Evolutionary conservation across 2,888 invertebrate genomes (phyloP).

Genomic region (Eilema griseolum): DNA sequence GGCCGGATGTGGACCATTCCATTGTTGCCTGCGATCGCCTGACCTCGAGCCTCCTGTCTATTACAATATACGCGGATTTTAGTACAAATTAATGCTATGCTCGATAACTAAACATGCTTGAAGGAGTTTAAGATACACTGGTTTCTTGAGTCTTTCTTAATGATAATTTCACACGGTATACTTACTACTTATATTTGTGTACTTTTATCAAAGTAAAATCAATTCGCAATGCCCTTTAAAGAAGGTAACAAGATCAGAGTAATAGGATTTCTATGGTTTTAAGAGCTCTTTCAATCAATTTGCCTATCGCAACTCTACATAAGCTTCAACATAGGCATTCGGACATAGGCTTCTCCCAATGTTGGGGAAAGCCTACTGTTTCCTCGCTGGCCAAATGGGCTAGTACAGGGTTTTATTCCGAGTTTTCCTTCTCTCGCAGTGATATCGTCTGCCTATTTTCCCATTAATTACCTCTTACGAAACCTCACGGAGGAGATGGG

Average conservation of each 20-base stretch:
- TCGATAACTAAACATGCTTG: conserved; percentile 21
- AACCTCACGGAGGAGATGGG: too few relatives aligned
- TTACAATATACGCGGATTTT: conserved; percentile 62
- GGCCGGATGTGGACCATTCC: conserved; percentile 85
- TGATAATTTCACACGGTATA: not conserved
- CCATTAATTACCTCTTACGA: too few relatives aligned
- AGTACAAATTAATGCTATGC: conserved; percentile 62
- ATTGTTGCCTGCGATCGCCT: conserved; percentile 79
- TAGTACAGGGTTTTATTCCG: too few relatives aligned
- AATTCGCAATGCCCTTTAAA: not conserved
- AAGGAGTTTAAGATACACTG: not conserved
- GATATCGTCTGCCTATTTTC: too few relatives aligned
- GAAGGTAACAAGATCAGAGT: not conserved
- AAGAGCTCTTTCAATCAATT: too few relatives aligned
- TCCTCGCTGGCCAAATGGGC: too few relatives aligned
- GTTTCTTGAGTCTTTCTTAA: not conserved
- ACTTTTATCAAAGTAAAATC: not conserved
- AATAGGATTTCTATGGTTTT: not conserved
- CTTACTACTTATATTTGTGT: too few relatives aligned
- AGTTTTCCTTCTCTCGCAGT: too few relatives aligned
- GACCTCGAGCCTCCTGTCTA: conserved; percentile 78
- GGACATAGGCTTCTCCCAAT: too few relatives aligned
- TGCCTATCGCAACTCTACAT: too few relatives aligned
- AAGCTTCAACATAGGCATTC: too few relatives aligned
- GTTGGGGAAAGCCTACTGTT: too few relatives aligned